A percentile compares a stretch with the other conserved stretches of the same genome.
phyloP scores from a whole-genome alignment of 2,113 vertebrate genomes.

The Geococcyx californianus region DNA sequence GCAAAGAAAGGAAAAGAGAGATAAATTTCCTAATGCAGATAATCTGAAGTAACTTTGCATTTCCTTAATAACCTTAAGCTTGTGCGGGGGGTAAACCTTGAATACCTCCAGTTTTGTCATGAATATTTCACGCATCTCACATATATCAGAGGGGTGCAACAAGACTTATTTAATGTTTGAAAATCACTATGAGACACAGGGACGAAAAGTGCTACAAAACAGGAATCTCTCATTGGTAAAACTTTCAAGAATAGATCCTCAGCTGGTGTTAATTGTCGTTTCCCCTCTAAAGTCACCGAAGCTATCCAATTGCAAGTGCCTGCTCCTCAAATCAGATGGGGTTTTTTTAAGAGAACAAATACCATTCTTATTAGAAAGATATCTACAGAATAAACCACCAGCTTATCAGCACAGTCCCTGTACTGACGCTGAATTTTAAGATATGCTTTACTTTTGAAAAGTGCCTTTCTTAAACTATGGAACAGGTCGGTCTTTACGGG shows the following conservation, averaged over 20 bases:
- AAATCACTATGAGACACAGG: constrained; percentile 21
- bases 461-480: background rate
- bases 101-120: constrained; percentile 10
- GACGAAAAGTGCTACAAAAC: constrained; percentile 36
- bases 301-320: background rate
- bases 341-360: background rate
- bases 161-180: constrained; percentile 49
- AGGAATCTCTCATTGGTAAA: background rate
- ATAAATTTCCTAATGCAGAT: background rate
- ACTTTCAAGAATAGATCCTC: constrained; percentile 8
- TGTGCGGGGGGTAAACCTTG: background rate
- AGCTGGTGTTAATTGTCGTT: constrained; percentile 5
- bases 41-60: background rate
- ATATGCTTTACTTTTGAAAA: background rate
- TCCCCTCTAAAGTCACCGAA: background rate
- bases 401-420: background rate
- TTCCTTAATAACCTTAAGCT: background rate
- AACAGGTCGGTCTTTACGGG: background rate
- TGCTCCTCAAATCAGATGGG: background rate
- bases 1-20: background rate
- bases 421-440: background rate
- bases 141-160: constrained; percentile 23
- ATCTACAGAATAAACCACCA: background rate
- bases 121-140: constrained; percentile 51
- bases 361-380: background rate